phyloP scores from a whole-genome alignment of 2,797 vertebrate species.

The Tympanoctomys barrerae region DNA sequence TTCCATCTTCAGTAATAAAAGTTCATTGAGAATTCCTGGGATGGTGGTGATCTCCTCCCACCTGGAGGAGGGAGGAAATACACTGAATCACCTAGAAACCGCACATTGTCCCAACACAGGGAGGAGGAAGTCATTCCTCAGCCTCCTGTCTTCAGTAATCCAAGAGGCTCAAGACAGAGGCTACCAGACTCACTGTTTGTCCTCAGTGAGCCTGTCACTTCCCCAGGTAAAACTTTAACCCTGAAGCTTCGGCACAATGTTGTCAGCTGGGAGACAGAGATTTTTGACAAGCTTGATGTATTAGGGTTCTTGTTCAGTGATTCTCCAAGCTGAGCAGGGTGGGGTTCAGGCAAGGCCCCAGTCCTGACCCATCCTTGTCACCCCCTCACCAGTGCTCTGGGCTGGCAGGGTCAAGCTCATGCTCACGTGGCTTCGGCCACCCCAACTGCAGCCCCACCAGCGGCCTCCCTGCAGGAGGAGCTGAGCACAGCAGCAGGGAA shows the following conservation, averaged over 20 bases:
- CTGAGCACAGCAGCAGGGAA: neutral
- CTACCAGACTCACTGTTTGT: slow-evolving; percentile 86
- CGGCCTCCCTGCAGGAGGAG: neutral
- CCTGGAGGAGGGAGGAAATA: slow-evolving; percentile 16
- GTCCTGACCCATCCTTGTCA: neutral
- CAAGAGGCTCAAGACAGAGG: neutral
- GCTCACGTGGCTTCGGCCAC: neutral
- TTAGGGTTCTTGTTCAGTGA: neutral
- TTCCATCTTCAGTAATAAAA: slow-evolving; percentile 78
- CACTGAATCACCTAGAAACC: slow-evolving; percentile 65
- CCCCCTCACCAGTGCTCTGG: neutral
- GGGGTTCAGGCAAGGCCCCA: neutral
- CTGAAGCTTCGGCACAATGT: neutral
- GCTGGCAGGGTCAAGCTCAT: neutral
- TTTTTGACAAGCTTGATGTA: neutral
- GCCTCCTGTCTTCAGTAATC: slow-evolving; percentile 59
- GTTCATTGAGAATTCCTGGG: slow-evolving; percentile 82
- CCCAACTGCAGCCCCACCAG: neutral
- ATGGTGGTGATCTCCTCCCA: slow-evolving; percentile 55
- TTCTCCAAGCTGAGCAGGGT: neutral
- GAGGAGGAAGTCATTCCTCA: neutral
- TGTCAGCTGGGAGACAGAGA: neutral
- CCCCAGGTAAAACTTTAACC: neutral
- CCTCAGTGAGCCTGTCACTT: slow-evolving; percentile 87
- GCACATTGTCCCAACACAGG: slow-evolving; percentile 39